Evolutionary conservation across 2,113 vertebrate genomes (phyloP), one percentile per base, ranked within the genome.

Genomic region (Puma concolor): DNA sequence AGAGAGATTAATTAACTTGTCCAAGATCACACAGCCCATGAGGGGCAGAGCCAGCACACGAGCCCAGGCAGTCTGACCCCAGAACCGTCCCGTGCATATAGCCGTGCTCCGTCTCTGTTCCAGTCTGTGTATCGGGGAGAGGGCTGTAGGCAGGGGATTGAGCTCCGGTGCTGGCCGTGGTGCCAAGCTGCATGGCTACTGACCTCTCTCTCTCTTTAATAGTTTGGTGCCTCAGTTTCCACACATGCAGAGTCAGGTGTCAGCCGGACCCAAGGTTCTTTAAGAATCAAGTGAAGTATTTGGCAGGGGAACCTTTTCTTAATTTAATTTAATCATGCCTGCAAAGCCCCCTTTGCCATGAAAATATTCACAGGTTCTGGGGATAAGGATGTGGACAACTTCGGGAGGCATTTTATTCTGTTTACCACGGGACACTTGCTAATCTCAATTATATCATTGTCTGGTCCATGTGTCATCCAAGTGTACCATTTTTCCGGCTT

Each of bases 1-100:
- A 67, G 95, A 94, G 72, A 66, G 54, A 15, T 50, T 27, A 8
- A 52, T 29, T 79, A 33, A 36, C 38, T 79, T 60, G 36, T 69
- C 16, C 21, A 33, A 29, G 69, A 11, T n/a, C 64, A 64, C 88
- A 36, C 74, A 48, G 74, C 38, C 13, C 1, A 14, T 12, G 7
- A 19, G 36, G 6, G 64, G 16, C 57, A 25, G 31, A 74, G 81
- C 16, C 74, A 27, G 77, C 36, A 0, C 17, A 23, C 16, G 57
- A 33, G 8, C 13, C 36, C 1, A 0, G 27, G 74, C 16, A 3
- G 17, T 7, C 44, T 52, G 27, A 33, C 38, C 67, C 19, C 0
- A 1, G 69, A 41, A n/a, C 41, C 3, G 1, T 33, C 5, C 25
- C 11, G 9, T 25, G 36, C 1, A 6, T 2, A 41, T 10, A 66